Evolutionary conservation across 2,113 vertebrate species (phyloP).

Genomic region (Rafetus swinhoei): DNA sequence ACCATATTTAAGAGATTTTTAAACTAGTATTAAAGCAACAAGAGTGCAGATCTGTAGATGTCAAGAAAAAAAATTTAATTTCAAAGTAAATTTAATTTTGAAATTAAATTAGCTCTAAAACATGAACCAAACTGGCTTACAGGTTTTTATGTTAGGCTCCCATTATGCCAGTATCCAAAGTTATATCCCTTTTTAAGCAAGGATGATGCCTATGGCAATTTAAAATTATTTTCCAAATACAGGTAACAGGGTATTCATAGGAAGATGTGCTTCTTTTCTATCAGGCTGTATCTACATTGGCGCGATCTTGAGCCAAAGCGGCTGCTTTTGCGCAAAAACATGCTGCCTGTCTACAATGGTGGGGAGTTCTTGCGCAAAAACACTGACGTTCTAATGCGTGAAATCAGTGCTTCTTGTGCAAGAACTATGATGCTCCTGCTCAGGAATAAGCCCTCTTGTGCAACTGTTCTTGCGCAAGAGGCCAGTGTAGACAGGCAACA

Average conservation of each 20-base stretch:
- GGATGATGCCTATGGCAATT: neutral
- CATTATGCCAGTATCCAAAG: neutral
- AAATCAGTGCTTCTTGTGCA: too few relatives aligned
- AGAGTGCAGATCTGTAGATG: neutral
- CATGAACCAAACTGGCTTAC: neutral
- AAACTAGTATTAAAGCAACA: neutral
- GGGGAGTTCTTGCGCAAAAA: too few relatives aligned
- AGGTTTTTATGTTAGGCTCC: neutral
- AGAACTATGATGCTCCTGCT: too few relatives aligned
- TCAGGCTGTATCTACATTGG: neutral
- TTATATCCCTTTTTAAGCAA: neutral
- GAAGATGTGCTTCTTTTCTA: neutral
- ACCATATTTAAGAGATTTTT: neutral
- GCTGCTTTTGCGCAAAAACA: too few relatives aligned
- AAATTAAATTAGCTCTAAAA: neutral
- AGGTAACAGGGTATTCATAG: neutral
- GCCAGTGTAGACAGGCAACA: too few relatives aligned
- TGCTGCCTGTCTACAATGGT: too few relatives aligned
- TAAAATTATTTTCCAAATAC: neutral
- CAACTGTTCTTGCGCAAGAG: too few relatives aligned
- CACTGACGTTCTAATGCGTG: too few relatives aligned
- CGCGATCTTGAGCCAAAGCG: too few relatives aligned
- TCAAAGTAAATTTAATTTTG: neutral
- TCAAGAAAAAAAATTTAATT: neutral
- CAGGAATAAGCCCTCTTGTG: too few relatives aligned